A percentile compares a stretch with the other conserved stretches of the same genome.
Evolutionary conservation across 1,140 invertebrate genomes (phyloP).

Genomic region (Lerema accius): DNA sequence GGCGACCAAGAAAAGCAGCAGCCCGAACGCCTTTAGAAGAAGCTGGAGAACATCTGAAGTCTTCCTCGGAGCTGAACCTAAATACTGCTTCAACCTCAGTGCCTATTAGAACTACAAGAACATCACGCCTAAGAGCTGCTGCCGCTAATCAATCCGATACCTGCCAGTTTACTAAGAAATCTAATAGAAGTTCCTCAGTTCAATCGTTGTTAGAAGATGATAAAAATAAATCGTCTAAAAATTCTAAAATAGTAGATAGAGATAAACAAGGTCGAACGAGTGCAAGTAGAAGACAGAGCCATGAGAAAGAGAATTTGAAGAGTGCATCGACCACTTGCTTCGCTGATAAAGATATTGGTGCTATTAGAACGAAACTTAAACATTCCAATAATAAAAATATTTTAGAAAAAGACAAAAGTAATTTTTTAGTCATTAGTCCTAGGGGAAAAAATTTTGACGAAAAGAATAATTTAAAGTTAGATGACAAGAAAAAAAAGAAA

Average conservation of each 20-base stretch:
- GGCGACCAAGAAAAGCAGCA: constrained; percentile 60
- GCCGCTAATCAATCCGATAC: constrained; percentile 72
- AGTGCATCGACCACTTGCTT: constrained; percentile 52
- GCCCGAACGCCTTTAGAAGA: constrained; percentile 66
- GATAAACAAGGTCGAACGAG: constrained; percentile 59
- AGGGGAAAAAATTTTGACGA: constrained; percentile 66
- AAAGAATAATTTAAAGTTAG: constrained; percentile 56
- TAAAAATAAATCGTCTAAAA: constrained; percentile 65
- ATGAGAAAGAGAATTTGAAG: constrained; percentile 76
- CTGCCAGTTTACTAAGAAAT: constrained; percentile 61
- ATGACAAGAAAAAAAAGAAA: constrained; percentile 53
- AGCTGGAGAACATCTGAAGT: constrained; percentile 61
- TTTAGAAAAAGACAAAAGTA: constrained; percentile 79
- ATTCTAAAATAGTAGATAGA: constrained; percentile 72
- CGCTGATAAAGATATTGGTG: constrained; percentile 73
- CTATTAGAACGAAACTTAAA: constrained; percentile 79
- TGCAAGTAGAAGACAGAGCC: constrained; percentile 60
- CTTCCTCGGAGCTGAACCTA: constrained; percentile 75
- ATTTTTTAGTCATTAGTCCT: constrained; percentile 71
- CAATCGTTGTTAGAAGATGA: constrained; percentile 67
- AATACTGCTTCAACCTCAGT: constrained; percentile 77
- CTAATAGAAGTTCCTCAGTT: constrained; percentile 72
- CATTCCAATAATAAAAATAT: constrained; percentile 78
- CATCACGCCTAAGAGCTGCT: constrained; percentile 87
- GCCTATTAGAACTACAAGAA: constrained; percentile 86